A percentile compares a stretch with the other conserved stretches of the same genome.
These are phyloP conservation scores for Caenorhabditis auriculariae DNA, from an alignment of 2,888 invertebrate species.

Conservation along the genomic window DNA sequence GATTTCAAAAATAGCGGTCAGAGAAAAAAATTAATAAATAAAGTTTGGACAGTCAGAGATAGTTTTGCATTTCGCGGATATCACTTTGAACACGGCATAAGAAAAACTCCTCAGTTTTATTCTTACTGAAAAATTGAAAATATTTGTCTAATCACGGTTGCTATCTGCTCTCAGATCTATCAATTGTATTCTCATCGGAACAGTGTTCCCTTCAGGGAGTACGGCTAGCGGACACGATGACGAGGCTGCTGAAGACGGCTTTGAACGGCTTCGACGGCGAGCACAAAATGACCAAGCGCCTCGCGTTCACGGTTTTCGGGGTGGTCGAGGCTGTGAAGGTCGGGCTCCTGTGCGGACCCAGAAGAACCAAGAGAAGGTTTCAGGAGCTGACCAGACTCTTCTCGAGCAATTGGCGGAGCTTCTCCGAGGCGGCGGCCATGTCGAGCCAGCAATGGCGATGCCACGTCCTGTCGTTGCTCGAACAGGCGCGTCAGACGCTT, in stretches of 20 bases:
- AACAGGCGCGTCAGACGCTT: constrained; percentile 63
- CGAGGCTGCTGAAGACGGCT: constrained; percentile 70
- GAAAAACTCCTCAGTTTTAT: no score
- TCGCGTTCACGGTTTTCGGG: constrained; percentile 33
- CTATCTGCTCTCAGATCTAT: background rate
- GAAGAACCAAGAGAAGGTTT: no score
- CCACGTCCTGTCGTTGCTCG: constrained; percentile 53
- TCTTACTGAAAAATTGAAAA: no score
- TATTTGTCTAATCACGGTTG: no score
- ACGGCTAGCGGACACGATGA: constrained; percentile 74
- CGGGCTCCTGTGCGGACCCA: background rate
- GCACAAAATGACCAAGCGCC: constrained; percentile 26
- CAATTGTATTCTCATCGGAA: background rate
- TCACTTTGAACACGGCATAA: background rate
- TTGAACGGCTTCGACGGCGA: constrained; percentile 73
- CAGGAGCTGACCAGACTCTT: no score
- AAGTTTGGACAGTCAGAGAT: no score
- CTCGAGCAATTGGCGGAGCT: constrained; percentile 15
- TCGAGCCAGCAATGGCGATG: constrained; percentile 34
- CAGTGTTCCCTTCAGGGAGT: constrained; percentile 68
- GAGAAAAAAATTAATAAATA: no score
- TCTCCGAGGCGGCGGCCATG: constrained; percentile 10
- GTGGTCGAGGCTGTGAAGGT: constrained; percentile 33
- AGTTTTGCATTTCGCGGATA: background rate
- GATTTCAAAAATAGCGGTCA: no score